Evolutionary conservation across 2,888 invertebrate genomes (phyloP).

Genomic region (Acanthoscelides obtectus): DNA sequence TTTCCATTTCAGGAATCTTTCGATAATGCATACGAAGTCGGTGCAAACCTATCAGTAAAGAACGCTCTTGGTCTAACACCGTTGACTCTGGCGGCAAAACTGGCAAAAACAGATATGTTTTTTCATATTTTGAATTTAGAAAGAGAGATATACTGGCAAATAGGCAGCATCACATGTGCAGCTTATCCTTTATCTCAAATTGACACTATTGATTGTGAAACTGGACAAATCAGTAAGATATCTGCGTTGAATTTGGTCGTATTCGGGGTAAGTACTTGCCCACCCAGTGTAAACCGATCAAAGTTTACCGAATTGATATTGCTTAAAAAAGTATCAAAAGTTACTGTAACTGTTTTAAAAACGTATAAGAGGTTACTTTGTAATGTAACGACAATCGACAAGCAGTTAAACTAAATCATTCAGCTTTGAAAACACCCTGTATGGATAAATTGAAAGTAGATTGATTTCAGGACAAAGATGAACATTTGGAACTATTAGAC

Average conservation of each 20-base stretch:
- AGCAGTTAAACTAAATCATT: too few species aligned
- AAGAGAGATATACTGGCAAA: constrained; percentile 96
- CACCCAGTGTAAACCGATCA: too few species aligned
- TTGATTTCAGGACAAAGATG: constrained; percentile 78
- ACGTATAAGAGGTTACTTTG: too few species aligned
- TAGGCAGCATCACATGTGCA: constrained; percentile 91
- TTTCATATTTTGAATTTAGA: constrained; percentile 96
- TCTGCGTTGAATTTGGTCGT: constrained; percentile 94
- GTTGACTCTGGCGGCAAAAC: constrained; percentile 86
- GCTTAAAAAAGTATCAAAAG: too few species aligned
- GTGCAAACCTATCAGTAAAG: constrained; percentile 79
- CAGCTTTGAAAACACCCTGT: too few species aligned
- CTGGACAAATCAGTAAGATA: constrained; percentile 90
- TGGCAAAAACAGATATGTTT: constrained; percentile 92
- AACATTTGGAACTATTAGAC: constrained; percentile 92
- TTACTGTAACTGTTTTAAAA: too few species aligned
- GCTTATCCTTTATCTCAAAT: constrained; percentile 93
- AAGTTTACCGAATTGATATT: too few species aligned
- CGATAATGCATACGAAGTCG: constrained; percentile 91
- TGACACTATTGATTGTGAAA: constrained; percentile 89
- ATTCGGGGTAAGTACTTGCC: constrained; percentile 70
- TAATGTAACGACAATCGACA: too few species aligned
- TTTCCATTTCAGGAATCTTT: constrained; percentile 67
- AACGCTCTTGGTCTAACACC: constrained; percentile 89
- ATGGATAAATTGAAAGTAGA: too few species aligned